A percentile compares a stretch with the other conserved stretches of the same genome.
Conservation (phyloP, 2,888 invertebrate species). For the Tillus elongatus region DNA sequence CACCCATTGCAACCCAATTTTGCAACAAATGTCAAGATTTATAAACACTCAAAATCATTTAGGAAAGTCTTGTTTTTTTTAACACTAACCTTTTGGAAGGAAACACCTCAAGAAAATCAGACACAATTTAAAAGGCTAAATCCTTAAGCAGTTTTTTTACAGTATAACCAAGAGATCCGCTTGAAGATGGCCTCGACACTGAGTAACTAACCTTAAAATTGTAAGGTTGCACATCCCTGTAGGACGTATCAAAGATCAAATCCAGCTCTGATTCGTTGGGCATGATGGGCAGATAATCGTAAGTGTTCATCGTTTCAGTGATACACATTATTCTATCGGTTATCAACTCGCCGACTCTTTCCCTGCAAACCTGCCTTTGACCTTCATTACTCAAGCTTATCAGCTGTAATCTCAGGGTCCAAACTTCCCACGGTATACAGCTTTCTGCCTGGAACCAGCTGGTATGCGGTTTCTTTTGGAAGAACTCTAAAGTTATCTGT, state of each 20-base stretch:
- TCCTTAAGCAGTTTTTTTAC: slow-evolving; percentile 85
- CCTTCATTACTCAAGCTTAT: slow-evolving; percentile 78
- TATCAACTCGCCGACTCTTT: slow-evolving; percentile 77
- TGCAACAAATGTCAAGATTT: no score
- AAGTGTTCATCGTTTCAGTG: slow-evolving; percentile 89
- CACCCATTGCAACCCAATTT: no score
- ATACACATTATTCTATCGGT: slow-evolving; percentile 92
- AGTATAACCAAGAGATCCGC: slow-evolving; percentile 73
- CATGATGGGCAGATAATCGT: slow-evolving; percentile 94
- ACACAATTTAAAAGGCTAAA: slow-evolving; percentile 48
- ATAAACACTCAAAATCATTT: no score
- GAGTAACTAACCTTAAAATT: slow-evolving; percentile 86
- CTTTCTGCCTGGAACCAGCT: slow-evolving; percentile 88
- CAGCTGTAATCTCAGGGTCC: slow-evolving; percentile 89
- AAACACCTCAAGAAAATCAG: no score
- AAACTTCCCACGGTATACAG: slow-evolving; percentile 97
- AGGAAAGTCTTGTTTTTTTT: no score
- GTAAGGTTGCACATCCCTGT: slow-evolving; percentile 92
- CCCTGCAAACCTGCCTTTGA: slow-evolving; percentile 78
- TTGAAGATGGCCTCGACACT: slow-evolving; percentile 63
- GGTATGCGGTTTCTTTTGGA: slow-evolving; percentile 79
- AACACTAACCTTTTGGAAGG: no score
- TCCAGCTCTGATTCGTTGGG: slow-evolving; percentile 87
- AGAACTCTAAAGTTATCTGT: slow-evolving; percentile 90
- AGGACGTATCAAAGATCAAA: slow-evolving; percentile 88